Evolutionary conservation across 2,113 vertebrate genomes (phyloP), one percentile per base, ranked within the genome.

Genomic region (Silurus asotus): DNA sequence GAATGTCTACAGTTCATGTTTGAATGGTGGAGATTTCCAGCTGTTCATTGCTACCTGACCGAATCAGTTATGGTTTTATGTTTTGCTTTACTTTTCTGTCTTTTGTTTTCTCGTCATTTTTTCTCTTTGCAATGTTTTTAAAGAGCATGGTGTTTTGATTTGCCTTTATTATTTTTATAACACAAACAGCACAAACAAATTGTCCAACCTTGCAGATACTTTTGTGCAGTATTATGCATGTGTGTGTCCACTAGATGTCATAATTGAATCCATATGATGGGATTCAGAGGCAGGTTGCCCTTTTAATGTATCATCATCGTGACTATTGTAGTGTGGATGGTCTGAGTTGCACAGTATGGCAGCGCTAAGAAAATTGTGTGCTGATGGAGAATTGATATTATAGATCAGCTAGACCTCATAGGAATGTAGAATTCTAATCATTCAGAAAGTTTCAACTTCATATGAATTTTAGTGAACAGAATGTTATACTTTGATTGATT

Each of bases 231-330:
- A 55, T 19, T 25, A 51, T 75, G 37, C 37, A 37, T 37, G 37
- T 2, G 9, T 82, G 20, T 82, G 82, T 61, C 78, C 88, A 89
- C 85, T 61, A 69, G 85, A 78, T 84, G 88, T 72, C 85, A 89
- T 25, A 70, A 58, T 82, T 80, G 69, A 77, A 25, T 48, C 49
- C 56, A 58, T 81, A 59, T 81, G 45, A 82, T 67, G 19, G 53
- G 17, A 61, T 65, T 76, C n/a, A 11, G 15, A 6, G 72, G 72
- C 72, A 67, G 15, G 28, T 61, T 77, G 74, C 2, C 9, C 7
- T 20, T 49, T 62, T 51, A 77, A 23, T 88, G 8, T 74, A 37
- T 37, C 61, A 61, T 59, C 15, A 17, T 78, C 76, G 37, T 78
- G 55, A 56, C 37, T 56, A 6, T 25, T 19, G 25, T n/a, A 75